A percentile compares a stretch with the other conserved stretches of the same genome.
These are phyloP conservation scores for Andrena bicolor DNA, from an alignment of 2,888 invertebrate species.

Conservation along the genomic window DNA sequence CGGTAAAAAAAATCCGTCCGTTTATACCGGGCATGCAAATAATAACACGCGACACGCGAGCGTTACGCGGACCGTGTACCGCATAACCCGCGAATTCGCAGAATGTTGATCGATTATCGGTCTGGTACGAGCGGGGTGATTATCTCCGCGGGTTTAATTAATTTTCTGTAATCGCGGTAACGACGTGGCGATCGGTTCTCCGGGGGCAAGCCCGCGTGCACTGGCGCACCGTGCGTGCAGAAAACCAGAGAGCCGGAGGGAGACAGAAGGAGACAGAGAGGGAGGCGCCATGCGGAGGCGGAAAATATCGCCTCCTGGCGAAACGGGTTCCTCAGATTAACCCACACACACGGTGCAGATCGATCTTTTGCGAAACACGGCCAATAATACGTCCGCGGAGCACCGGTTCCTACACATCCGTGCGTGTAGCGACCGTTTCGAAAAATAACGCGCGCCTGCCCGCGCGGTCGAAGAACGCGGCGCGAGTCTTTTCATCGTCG, in stretches of 20 bases:
- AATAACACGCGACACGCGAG: slow-evolving; percentile 39
- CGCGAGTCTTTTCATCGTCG: slow-evolving; percentile 67
- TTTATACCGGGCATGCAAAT: slow-evolving; percentile 23
- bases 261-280: slow-evolving; percentile 53
- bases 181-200: slow-evolving; percentile 56
- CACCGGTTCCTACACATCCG: slow-evolving; percentile 55
- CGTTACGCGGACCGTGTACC: slow-evolving; percentile 17
- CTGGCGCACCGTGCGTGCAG: slow-evolving; percentile 4
- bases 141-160: slow-evolving; percentile 68
- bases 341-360: slow-evolving; percentile 76
- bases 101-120: slow-evolving; percentile 68
- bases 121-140: slow-evolving; percentile 35
- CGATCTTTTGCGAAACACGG: slow-evolving; percentile 78
- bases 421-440: slow-evolving; percentile 28
- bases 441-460: slow-evolving; percentile 34
- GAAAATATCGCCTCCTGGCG: slow-evolving; percentile 77
- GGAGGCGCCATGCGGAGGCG: slow-evolving; percentile 80
- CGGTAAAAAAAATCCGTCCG: slow-evolving; percentile 19
- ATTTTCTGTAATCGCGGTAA: slow-evolving; percentile 63
- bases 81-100: slow-evolving; percentile 29
- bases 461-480: slow-evolving; percentile 9
- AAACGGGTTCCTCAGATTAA: slow-evolving; percentile 82
- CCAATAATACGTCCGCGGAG: slow-evolving; percentile 69
- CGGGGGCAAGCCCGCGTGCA: background rate
- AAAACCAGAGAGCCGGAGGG: slow-evolving; percentile 21